Evolutionary conservation across 2,113 vertebrate genomes (phyloP), one percentile per base, ranked within the genome.

Genomic region (Mesembrinibis cayennensis): DNA sequence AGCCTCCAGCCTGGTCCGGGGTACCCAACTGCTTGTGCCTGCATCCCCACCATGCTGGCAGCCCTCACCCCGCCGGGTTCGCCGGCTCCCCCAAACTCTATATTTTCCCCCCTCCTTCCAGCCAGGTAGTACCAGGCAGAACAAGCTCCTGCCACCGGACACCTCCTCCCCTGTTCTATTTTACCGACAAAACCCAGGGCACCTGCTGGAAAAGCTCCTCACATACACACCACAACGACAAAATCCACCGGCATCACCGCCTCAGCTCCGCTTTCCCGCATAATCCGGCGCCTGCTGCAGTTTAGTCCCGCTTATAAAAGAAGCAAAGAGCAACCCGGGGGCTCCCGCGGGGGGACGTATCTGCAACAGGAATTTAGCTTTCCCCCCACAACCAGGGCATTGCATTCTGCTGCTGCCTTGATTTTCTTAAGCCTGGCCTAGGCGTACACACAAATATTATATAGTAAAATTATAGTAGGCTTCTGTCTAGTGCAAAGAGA

Each of bases 171-270:
- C 23, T 34, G 29, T 30, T 94, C 36, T 27, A 58, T 90, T 96
- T 93, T 56, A 47, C 59, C 4, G 5, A 36, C n/a, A 78, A 70
- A 93, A 62, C 36, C 55, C 67, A 45, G 44, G 67, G 88, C 71
- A 88, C 50, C 86, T 78, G 82, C 95, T 93, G 92, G 67, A 89
- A 91, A 94, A 93, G 42, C 58, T 92, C 67, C 71, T 91, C 92
- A 71, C 6, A 1, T 15, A 30, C 50, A 27, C 14, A 4, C 49
- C 86, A 50, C 49, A 63, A 38, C 7, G 11, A 29, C 59, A 45
- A 53, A 67, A 55, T 34, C 42, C 74, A 67, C 45, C 26, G 9
- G 73, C 93, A 67, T n/a, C 3, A 1, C 71, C 16, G 55, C 56
- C 73, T n/a, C 13, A 0, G 79, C 65, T 74, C 86, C 0, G 3